Percentiles rank a stretch among this genome's conserved stretches.
Evolutionary conservation across 2,797 vertebrate genomes (phyloP).

Genomic region (Nannoperca australis): DNA sequence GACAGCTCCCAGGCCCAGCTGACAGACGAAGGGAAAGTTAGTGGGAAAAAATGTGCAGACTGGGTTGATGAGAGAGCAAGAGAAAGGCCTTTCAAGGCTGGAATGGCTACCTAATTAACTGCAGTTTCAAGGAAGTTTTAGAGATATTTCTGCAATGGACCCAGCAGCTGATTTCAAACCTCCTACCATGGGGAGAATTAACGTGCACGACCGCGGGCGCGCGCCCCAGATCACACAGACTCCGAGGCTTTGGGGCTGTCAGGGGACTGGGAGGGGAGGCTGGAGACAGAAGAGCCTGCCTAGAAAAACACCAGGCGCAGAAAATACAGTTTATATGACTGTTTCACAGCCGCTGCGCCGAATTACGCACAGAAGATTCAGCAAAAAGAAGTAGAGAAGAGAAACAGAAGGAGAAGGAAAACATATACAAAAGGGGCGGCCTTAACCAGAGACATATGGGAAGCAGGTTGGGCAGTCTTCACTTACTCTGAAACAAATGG

Average conservation of each 20-base stretch:
- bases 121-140: constrained; percentile 50
- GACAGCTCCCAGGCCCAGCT: constrained; percentile 71
- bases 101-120: constrained; percentile 44
- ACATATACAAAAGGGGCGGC: background rate
- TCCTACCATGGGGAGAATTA: constrained; percentile 64
- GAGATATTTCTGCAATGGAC: constrained; percentile 61
- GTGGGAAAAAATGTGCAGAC: constrained; percentile 53
- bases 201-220: constrained; percentile 7
- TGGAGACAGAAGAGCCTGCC: constrained; percentile 64
- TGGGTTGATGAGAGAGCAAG: constrained; percentile 39
- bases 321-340: constrained; percentile 58
- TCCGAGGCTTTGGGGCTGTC: constrained; percentile 44
- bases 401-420: constrained; percentile 16
- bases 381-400: constrained; percentile 22
- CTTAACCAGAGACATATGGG: background rate
- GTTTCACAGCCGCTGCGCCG: constrained; percentile 32
- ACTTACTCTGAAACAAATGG: background rate
- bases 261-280: constrained; percentile 65
- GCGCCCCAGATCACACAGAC: constrained; percentile 54
- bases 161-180: constrained; percentile 72
- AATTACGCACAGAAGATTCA: constrained; percentile 42
- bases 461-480: background rate
- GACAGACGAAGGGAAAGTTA: constrained; percentile 66
- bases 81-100: constrained; percentile 2
- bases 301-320: constrained; percentile 72